Base-by-base conservation (phyloP, 2,113 vertebrate genomes). In the Eleginops maclovinus region DNA sequence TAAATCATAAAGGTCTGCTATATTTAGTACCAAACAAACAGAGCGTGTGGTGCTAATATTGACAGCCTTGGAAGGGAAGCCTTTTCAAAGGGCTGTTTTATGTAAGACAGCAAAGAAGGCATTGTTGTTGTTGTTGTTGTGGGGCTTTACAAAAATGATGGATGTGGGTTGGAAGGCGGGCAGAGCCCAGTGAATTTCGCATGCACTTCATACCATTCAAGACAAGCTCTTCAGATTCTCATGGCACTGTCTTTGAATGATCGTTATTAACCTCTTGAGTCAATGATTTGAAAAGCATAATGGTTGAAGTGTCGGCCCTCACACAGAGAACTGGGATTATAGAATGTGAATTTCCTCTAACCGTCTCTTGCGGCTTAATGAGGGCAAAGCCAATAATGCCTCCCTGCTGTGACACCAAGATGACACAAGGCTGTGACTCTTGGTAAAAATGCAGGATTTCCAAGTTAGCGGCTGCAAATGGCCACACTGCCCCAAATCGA, bases 11-110 rank as follows among this genome's bases (percentile, higher is more conserved):
- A 60, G 53, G 63, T 58, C 67, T 65, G 51, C 22, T 43, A 51
- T 47, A 28, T 28, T 56, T 56, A 43, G 36, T 50, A 4, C 16
- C 58, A 63, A 17, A 72, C 28, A 44, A 62, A 69, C 16, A 2
- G 44, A 54, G 63, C 73, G 36, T 60, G 44, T 72, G 78, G 58
- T 49, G 17, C 41, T 61, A 17, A 62, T 53, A 67, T 22, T 71
- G 79, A 58, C 72, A 77, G 47, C 9, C 12, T 0, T 40, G 28
- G n/a, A 75, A 28, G 28, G 62, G 9, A 72, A n/a, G 31, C 8
- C 8, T 8, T 68, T 83, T 81, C 36, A 47, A 53, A 58, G 49
- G 55, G 51, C 44, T 63, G 31, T 44, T 64, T 53, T 72, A 46
- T 82, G 21, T 41, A 77, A 64, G 43, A 62, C 16, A 36, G 55